phyloP scores from a whole-genome alignment of 2,113 vertebrate species.

The Hucho hucho region DNA sequence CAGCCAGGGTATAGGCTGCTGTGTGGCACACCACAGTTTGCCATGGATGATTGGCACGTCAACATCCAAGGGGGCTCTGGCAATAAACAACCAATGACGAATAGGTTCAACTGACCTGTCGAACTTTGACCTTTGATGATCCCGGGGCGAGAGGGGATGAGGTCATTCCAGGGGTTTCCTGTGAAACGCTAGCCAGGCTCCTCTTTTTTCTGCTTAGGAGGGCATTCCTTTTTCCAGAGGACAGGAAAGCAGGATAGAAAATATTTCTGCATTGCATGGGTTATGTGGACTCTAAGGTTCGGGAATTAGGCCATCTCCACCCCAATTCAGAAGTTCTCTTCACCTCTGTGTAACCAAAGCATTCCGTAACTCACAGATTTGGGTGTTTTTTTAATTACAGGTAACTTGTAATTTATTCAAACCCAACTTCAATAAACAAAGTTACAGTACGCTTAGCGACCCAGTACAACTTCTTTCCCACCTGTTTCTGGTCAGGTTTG shows the following conservation, averaged over 20 bases:
- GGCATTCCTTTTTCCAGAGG: conserved; percentile 27
- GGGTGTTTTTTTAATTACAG: too few relatives aligned
- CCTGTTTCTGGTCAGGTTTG: conserved; percentile 83
- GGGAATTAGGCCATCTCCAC: too few relatives aligned
- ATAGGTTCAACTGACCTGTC: conserved; percentile 79
- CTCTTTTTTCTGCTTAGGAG: conserved; percentile 13
- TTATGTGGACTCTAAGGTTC: too few relatives aligned
- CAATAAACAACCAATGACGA: conserved; percentile 78
- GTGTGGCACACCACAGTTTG: conserved; percentile 51
- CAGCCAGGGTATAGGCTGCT: conserved; percentile 63
- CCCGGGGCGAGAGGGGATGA: conserved; percentile 64
- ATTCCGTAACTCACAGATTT: too few relatives aligned
- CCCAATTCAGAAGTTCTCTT: too few relatives aligned
- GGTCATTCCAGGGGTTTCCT: conserved; percentile 71
- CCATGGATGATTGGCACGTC: conserved; percentile 73
- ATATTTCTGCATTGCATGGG: conserved; percentile 22
- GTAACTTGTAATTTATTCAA: background rate
- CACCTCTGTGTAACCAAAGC: too few relatives aligned
- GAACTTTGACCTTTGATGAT: conserved; percentile 82
- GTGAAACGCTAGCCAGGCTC: conserved; percentile 30
- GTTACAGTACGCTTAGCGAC: background rate
- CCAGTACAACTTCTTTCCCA: conserved; percentile 61
- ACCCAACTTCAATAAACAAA: conserved; percentile 28
- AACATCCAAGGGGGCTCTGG: conserved; percentile 70
- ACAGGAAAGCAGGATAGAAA: conserved; percentile 15